These are phyloP conservation scores for Bombylius discolor DNA, from an alignment of 2,888 invertebrate genomes.

Conservation along the genomic window DNA sequence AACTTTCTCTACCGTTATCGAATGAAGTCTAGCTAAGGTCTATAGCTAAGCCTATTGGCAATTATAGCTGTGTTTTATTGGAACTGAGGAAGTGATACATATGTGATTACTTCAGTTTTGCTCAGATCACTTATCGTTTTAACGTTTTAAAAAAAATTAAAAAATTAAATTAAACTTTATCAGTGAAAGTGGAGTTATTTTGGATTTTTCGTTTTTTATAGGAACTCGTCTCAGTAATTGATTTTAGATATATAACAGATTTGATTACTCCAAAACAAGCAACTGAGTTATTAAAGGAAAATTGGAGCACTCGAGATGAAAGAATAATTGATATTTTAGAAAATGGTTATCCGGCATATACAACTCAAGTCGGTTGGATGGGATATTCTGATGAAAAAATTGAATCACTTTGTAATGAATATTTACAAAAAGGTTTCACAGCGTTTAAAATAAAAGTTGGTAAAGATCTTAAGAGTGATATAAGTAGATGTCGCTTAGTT, in stretches of 20 bases:
- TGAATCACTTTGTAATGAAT: slow-evolving; percentile 53
- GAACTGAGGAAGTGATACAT: too few relatives aligned
- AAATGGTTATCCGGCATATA: slow-evolving; percentile 73
- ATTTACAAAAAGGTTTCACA: slow-evolving; percentile 59
- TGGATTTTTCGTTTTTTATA: not conserved
- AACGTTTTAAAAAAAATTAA: too few relatives aligned
- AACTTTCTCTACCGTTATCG: too few relatives aligned
- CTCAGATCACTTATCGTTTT: too few relatives aligned
- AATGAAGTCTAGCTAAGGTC: too few relatives aligned
- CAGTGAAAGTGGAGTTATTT: too few relatives aligned
- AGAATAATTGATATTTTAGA: slow-evolving; percentile 49
- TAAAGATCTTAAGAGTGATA: slow-evolving; percentile 60
- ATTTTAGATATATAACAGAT: slow-evolving; percentile 75
- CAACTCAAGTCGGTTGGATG: slow-evolving; percentile 81
- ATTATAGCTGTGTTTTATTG: too few relatives aligned
- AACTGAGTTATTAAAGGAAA: slow-evolving; percentile 49
- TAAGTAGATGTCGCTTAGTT: slow-evolving; percentile 55
- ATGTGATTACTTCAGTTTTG: too few relatives aligned
- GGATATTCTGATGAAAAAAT: slow-evolving; percentile 72
- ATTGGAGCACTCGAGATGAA: slow-evolving; percentile 43
- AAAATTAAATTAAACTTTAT: too few relatives aligned
- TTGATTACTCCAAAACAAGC: slow-evolving; percentile 74
- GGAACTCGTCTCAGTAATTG: slow-evolving; percentile 63
- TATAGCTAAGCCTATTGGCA: too few relatives aligned
- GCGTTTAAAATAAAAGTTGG: slow-evolving; percentile 90